Conservation (phyloP, 2,888 invertebrate genomes). For the Aphidius colemani region DNA sequence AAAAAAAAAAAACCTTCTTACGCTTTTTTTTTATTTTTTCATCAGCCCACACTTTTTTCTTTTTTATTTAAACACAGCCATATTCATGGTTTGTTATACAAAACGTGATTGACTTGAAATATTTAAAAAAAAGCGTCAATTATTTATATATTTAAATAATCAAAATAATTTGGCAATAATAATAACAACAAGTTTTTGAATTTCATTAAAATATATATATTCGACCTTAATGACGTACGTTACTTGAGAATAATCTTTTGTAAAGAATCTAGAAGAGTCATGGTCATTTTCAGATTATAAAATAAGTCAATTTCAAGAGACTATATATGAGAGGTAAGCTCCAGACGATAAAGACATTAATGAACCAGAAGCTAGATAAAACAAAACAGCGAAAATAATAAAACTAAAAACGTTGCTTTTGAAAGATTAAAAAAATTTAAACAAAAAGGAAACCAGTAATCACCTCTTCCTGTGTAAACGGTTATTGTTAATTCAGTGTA, state of each 20-base stretch:
- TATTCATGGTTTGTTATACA: too few species aligned
- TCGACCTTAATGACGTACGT: slow-evolving; percentile 56
- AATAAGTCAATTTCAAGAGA: slow-evolving; percentile 19
- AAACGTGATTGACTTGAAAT: too few species aligned
- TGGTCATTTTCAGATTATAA: slow-evolving; percentile 37
- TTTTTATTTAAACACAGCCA: too few species aligned
- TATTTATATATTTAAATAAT: too few species aligned
- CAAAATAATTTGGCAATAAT: too few species aligned
- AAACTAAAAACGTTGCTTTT: not conserved
- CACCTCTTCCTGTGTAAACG: slow-evolving; percentile 7
- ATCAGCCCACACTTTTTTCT: too few species aligned
- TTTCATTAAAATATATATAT: too few species aligned
- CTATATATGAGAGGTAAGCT: slow-evolving; percentile 9
- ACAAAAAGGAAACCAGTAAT: not conserved
- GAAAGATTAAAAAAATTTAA: slow-evolving; percentile 9
- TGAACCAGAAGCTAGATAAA: slow-evolving; percentile 26
- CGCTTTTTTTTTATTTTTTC: too few species aligned
- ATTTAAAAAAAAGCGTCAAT: too few species aligned
- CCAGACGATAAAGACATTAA: slow-evolving; percentile 35
- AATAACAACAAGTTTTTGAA: too few species aligned
- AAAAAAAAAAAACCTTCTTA: too few species aligned
- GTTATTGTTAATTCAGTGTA: slow-evolving; percentile 5
- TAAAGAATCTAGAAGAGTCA: slow-evolving; percentile 24
- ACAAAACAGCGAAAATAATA: slow-evolving; percentile 15
- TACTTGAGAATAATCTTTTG: slow-evolving; percentile 29